Percentiles rank a stretch among this genome's conserved stretches.
Evolutionary conservation across 2,113 vertebrate genomes (phyloP).

Genomic region (Pachyramphus minor): DNA sequence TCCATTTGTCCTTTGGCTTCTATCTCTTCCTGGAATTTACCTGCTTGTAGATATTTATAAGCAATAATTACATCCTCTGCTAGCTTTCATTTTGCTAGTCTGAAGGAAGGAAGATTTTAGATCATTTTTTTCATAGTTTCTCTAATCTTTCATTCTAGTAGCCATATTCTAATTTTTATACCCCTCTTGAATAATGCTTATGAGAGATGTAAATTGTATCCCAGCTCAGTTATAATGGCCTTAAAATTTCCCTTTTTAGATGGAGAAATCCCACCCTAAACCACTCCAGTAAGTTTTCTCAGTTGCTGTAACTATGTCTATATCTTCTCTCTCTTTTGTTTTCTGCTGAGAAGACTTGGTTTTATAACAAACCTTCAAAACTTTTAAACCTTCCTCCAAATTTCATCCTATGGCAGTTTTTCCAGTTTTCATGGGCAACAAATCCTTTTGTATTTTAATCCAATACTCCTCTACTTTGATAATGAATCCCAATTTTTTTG

Average conservation of each 20-base stretch:
- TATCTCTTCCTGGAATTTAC: conserved; percentile 40
- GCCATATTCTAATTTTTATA: not conserved
- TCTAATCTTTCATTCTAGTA: not conserved
- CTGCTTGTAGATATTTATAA: conserved; percentile 14
- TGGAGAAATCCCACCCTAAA: not conserved
- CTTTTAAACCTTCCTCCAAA: not conserved
- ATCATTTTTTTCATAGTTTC: not conserved
- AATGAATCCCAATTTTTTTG: not conserved
- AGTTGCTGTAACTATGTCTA: not conserved
- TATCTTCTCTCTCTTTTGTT: not conserved
- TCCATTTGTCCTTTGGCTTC: conserved; percentile 10
- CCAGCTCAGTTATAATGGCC: not conserved
- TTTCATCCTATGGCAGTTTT: not conserved
- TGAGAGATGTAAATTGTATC: not conserved
- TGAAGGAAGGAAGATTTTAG: not conserved
- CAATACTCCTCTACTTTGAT: not conserved
- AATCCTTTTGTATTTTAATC: not conserved
- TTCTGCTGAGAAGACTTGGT: not conserved
- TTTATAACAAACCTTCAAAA: not conserved
- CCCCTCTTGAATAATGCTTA: not conserved
- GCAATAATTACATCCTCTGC: not conserved
- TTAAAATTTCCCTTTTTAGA: not conserved
- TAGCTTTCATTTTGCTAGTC: not conserved
- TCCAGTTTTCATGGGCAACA: not conserved
- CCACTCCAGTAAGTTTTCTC: not conserved